phyloP scores from a whole-genome alignment of 2,888 invertebrate species.

The Phragmatobia fuliginosa region DNA sequence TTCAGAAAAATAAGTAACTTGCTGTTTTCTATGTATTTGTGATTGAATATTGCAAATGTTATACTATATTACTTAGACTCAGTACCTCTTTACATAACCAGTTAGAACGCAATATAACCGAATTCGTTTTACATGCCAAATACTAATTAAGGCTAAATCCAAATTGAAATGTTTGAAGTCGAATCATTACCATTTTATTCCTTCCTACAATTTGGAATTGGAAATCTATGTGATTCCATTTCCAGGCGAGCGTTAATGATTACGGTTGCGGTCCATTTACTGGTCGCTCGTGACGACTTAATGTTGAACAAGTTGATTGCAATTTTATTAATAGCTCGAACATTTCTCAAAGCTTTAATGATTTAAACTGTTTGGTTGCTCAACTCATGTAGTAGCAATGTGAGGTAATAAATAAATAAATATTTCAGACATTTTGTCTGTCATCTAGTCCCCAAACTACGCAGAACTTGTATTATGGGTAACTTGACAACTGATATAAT shows the following conservation, averaged over 20 bases:
- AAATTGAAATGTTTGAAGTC: not conserved
- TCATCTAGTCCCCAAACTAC: no score
- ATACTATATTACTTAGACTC: not conserved
- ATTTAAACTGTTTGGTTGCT: not conserved
- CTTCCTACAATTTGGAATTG: constrained; percentile 1
- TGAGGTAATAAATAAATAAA: not conserved
- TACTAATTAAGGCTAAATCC: not conserved
- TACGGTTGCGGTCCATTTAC: constrained; percentile 6
- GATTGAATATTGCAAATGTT: not conserved
- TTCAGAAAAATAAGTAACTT: not conserved
- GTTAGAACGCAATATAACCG: not conserved
- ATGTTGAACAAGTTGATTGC: constrained; percentile 7
- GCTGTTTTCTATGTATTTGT: not conserved
- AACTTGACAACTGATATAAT: no score
- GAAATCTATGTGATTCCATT: constrained; percentile 1
- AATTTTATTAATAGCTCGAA: constrained; percentile 1
- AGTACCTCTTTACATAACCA: not conserved
- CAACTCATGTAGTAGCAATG: not conserved
- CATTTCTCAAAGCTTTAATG: not conserved
- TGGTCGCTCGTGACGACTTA: constrained; percentile 1
- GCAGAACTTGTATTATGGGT: no score
- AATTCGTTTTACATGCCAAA: not conserved
- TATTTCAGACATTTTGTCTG: no score
- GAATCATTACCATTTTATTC: constrained; percentile 1
- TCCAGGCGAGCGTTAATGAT: constrained; percentile 1